These are phyloP conservation scores for Zoanthus gigantus DNA, from an alignment of 92 coral and sea anemone species.

Conservation along the genomic window DNA sequence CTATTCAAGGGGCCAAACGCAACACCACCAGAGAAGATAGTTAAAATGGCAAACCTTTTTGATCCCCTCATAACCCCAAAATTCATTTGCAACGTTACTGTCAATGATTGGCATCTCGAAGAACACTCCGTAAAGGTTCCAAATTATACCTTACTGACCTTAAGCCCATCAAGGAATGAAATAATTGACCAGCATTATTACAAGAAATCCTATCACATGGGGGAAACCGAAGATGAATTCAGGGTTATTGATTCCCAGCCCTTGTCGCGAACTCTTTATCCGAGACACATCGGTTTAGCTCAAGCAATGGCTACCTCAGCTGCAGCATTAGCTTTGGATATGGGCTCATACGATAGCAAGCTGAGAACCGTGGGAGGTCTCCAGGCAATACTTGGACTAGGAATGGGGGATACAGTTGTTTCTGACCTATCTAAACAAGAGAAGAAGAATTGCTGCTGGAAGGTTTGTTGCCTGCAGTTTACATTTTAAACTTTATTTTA, in stretches of 20 bases:
- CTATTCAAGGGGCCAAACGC: not conserved
- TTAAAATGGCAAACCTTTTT: not conserved
- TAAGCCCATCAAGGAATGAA: constrained; percentile 50
- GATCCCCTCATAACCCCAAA: constrained; percentile 10
- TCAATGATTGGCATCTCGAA: constrained; percentile 66
- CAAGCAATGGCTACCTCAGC: constrained; percentile 67
- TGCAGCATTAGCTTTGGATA: constrained; percentile 57
- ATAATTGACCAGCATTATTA: constrained; percentile 24
- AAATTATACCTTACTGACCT: constrained; percentile 43
- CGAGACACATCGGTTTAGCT: constrained; percentile 52
- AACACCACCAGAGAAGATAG: constrained; percentile 7
- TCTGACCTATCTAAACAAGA: constrained; percentile 34
- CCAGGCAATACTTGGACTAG: constrained; percentile 51
- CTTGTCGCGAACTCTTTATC: constrained; percentile 9
- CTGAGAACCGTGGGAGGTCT: constrained; percentile 43
- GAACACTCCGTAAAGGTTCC: not conserved
- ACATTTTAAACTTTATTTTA: no score
- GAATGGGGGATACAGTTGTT: constrained; percentile 59
- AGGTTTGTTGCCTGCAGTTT: not conserved
- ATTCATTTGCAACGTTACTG: constrained; percentile 52
- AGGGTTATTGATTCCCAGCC: constrained; percentile 16
- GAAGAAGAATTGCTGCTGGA: constrained; percentile 18
- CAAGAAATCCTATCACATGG: constrained; percentile 15
- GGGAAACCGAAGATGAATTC: not conserved
- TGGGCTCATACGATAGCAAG: constrained; percentile 51